Percentiles rank a stretch among this genome's conserved stretches.
Conservation (phyloP, 2,888 invertebrate genomes). For the Lepidochrysops patricia region DNA sequence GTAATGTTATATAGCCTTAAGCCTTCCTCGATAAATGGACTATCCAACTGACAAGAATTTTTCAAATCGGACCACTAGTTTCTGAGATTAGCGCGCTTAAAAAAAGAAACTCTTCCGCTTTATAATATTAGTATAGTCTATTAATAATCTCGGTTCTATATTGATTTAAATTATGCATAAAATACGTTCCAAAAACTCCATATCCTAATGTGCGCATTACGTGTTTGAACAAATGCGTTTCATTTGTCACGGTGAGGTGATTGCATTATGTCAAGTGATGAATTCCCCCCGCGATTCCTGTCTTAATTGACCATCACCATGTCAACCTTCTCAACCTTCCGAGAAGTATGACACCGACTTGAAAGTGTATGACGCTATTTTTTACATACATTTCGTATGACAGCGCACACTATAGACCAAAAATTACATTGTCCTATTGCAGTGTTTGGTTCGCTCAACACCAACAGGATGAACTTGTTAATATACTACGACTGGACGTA, state of each 20-base stretch:
- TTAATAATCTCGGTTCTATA: too few species aligned
- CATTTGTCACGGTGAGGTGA: constrained; percentile 1
- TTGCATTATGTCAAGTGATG: constrained; percentile 36
- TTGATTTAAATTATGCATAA: not conserved
- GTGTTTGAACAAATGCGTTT: not conserved
- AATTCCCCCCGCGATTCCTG: constrained; percentile 41
- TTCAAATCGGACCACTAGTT: too few species aligned
- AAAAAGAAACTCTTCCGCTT: too few species aligned
- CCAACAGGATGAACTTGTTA: too few species aligned
- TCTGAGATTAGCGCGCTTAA: too few species aligned
- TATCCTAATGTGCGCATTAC: constrained; percentile 13
- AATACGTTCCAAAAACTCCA: not conserved
- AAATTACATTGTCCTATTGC: too few species aligned
- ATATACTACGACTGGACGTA: too few species aligned
- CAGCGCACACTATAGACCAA: not conserved
- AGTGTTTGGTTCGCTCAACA: too few species aligned
- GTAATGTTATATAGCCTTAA: too few species aligned
- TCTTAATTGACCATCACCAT: constrained; percentile 29
- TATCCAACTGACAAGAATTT: too few species aligned
- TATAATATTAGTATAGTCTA: too few species aligned
- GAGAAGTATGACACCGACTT: constrained; percentile 44
- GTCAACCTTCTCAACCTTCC: constrained; percentile 37
- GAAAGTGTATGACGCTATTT: not conserved
- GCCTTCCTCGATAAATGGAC: too few species aligned
- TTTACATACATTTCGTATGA: not conserved